Evolutionary conservation across 2,888 invertebrate genomes (phyloP).

Genomic region (Altica lythri): DNA sequence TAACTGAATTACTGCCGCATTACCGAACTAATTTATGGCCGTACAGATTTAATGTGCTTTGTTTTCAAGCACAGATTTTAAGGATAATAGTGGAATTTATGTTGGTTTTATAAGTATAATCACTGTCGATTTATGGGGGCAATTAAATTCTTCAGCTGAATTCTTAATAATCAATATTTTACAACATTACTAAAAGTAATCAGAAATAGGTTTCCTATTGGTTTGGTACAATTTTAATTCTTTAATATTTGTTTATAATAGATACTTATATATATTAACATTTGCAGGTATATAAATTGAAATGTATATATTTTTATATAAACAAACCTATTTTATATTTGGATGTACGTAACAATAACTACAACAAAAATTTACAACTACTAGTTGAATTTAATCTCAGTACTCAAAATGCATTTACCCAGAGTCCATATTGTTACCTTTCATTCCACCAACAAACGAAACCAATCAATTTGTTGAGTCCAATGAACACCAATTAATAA

Average conservation of each 20-base stretch:
- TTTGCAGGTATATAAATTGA: no score
- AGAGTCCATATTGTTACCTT: neutral
- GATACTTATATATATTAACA: no score
- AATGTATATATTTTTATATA: no score
- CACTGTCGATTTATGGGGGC: constrained; percentile 25
- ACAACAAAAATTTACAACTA: no score
- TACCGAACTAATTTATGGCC: constrained; percentile 53
- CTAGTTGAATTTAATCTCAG: no score
- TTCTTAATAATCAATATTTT: neutral
- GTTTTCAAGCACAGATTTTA: constrained; percentile 51
- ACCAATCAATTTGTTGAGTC: constrained; percentile 9
- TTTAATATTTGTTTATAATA: no score
- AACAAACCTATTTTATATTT: no score
- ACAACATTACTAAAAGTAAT: no score
- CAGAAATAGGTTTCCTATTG: no score
- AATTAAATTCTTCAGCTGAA: neutral
- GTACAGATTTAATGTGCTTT: constrained; percentile 52
- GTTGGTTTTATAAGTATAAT: constrained; percentile 46
- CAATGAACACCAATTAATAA: constrained; percentile 11
- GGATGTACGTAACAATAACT: no score
- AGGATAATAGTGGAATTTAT: constrained; percentile 50
- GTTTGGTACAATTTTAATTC: no score
- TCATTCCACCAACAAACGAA: neutral
- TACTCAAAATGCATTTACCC: no score
- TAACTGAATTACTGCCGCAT: constrained; percentile 55